Evolutionary conservation across 2,888 invertebrate genomes (phyloP).

Genomic region (Megaustenia siamemsis): DNA sequence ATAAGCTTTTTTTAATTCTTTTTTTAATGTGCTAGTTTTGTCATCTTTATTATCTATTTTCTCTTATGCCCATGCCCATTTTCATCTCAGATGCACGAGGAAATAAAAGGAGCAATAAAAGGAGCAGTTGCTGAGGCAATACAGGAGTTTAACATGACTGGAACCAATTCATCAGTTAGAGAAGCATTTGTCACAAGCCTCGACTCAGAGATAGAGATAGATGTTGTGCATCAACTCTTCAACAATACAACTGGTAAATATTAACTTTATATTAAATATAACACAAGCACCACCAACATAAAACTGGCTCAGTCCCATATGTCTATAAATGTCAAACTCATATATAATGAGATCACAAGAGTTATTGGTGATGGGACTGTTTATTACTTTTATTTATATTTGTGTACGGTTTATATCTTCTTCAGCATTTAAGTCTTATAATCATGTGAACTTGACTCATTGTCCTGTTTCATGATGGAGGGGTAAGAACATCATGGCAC

Average conservation of each 20-base stretch:
- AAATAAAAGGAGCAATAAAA: constrained; percentile 4
- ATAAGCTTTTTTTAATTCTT: not conserved
- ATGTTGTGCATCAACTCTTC: not conserved
- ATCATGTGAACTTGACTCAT: no score
- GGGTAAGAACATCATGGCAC: no score
- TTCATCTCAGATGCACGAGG: constrained; percentile 9
- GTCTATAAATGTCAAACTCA: no score
- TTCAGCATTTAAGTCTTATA: no score
- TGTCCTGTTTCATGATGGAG: no score
- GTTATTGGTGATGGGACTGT: no score
- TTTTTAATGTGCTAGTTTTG: no score
- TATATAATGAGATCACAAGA: no score
- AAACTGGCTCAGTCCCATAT: no score
- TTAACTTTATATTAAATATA: not conserved
- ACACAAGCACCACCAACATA: no score
- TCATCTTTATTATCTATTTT: not conserved
- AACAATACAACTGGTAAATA: constrained; percentile 9
- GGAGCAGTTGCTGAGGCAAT: not conserved
- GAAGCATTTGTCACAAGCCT: not conserved
- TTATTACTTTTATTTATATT: no score
- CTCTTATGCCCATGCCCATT: not conserved
- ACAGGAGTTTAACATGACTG: not conserved
- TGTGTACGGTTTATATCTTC: no score
- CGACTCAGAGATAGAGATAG: constrained; percentile 30
- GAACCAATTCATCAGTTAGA: not conserved